A percentile compares a stretch with the other conserved stretches of the same genome.
Conservation (phyloP, 2,113 vertebrate species). For the Nipponia nippon region DNA sequence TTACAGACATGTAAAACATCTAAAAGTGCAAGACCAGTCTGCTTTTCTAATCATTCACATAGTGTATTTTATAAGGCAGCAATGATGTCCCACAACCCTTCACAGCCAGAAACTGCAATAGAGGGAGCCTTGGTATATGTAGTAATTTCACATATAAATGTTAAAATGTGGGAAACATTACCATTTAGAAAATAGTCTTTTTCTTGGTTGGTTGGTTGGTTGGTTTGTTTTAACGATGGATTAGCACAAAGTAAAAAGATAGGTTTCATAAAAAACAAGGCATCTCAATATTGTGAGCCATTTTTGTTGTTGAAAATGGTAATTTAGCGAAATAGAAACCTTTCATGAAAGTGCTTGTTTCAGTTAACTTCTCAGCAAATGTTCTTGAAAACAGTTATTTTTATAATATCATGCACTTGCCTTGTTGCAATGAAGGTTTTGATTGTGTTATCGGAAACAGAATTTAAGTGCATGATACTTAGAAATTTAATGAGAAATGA, state of each 20-base stretch:
- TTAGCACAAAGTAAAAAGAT: background rate
- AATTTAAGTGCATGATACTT: background rate
- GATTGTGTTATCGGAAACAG: background rate
- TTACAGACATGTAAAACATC: background rate
- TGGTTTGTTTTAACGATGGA: background rate
- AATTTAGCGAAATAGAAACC: background rate
- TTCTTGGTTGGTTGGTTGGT: background rate
- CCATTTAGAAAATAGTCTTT: background rate
- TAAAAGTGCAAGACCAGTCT: background rate
- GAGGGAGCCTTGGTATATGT: background rate
- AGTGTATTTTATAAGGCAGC: background rate
- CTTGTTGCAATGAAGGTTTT: background rate
- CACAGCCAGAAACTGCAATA: background rate
- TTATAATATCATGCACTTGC: background rate
- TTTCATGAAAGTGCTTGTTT: background rate
- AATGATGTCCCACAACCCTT: background rate
- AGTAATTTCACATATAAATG: background rate
- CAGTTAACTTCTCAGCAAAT: background rate
- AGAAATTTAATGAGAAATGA: background rate
- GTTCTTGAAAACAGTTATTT: background rate
- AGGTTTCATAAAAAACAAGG: background rate
- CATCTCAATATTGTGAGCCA: background rate
- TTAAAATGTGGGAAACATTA: background rate
- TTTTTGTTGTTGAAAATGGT: background rate
- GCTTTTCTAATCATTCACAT: background rate